Conservation (phyloP, 2,888 invertebrate genomes). For the Alcis repandata region DNA sequence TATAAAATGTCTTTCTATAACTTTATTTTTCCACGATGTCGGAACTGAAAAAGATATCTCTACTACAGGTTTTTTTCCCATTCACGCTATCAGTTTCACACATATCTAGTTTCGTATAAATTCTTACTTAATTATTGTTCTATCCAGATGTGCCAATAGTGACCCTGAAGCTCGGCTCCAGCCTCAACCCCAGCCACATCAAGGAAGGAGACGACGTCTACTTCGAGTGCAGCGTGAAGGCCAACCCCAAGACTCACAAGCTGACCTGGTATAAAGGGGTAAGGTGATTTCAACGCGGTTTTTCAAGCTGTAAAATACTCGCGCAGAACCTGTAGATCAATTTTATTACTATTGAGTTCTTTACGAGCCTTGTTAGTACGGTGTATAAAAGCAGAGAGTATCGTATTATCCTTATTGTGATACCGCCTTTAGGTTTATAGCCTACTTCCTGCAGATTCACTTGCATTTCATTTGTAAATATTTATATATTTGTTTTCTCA, state of each 20-base stretch:
- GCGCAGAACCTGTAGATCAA: background rate
- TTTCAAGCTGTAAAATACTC: background rate
- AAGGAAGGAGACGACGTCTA: conserved; percentile 96
- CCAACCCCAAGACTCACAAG: conserved; percentile 94
- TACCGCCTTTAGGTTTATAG: background rate
- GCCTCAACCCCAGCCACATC: conserved; percentile 91
- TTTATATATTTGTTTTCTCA: background rate
- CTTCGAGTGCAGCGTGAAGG: conserved; percentile 96
- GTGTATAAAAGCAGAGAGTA: background rate
- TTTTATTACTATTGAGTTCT: background rate
- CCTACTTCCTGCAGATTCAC: no score
- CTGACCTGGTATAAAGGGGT: conserved; percentile 94
- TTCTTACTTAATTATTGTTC: conserved; percentile 21
- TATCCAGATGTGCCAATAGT: conserved; percentile 93
- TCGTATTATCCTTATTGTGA: background rate
- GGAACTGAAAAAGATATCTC: no score
- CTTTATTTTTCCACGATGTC: no score
- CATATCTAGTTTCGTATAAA: no score
- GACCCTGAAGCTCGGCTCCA: conserved; percentile 93
- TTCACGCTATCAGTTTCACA: no score
- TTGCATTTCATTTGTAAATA: background rate
- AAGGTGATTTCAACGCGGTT: conserved; percentile 43
- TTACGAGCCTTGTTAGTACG: background rate
- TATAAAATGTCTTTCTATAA: no score
- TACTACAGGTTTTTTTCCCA: no score